Evolutionary conservation across 53 echinoderm and acorn worm species (phyloP).

Genomic region (Hippasteria phrygiana): DNA sequence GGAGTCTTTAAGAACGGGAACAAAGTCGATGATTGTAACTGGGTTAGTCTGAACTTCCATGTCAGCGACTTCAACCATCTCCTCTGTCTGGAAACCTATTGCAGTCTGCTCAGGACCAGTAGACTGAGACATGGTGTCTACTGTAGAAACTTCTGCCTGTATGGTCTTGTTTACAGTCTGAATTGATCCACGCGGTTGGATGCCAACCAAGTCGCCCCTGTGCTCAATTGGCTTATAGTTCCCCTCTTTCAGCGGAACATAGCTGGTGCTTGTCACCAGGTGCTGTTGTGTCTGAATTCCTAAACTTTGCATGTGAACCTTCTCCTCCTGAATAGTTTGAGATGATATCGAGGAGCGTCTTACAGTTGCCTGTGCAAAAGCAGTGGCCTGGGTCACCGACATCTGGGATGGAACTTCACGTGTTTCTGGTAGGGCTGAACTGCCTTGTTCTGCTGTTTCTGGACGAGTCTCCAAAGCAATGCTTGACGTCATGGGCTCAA

Average conservation of each 20-base stretch:
- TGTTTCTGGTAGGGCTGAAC: slow-evolving; percentile 19
- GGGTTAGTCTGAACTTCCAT: slow-evolving; percentile 75
- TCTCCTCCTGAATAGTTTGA: slow-evolving; percentile 24
- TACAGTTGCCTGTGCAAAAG: slow-evolving; percentile 47
- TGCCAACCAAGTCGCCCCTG: slow-evolving; percentile 33
- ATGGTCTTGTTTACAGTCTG: slow-evolving; percentile 10
- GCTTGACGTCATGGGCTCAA: slow-evolving; percentile 33
- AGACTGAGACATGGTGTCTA: slow-evolving; percentile 12
- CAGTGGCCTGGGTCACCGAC: slow-evolving; percentile 23
- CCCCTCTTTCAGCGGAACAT: slow-evolving; percentile 51
- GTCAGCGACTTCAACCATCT: slow-evolving; percentile 39
- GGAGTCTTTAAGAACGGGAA: slow-evolving; percentile 72
- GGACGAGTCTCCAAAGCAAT: slow-evolving; percentile 22
- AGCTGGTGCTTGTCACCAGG: slow-evolving; percentile 49
- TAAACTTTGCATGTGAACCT: slow-evolving; percentile 2
- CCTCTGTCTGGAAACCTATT: slow-evolving; percentile 46
- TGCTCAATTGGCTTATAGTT: slow-evolving; percentile 31
- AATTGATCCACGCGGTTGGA: slow-evolving; percentile 26
- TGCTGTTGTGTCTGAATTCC: slow-evolving; percentile 36
- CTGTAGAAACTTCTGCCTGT: slow-evolving; percentile 25
- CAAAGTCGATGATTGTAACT: slow-evolving; percentile 82
- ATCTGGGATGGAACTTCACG: slow-evolving; percentile 49
- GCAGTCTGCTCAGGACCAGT: slow-evolving; percentile 1
- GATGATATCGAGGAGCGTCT: slow-evolving; percentile 33
- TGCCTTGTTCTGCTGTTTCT: slow-evolving; percentile 24